These are phyloP conservation scores for Sceloporus tristichus DNA, from an alignment of 2,113 vertebrate species.

Conservation along the genomic window DNA sequence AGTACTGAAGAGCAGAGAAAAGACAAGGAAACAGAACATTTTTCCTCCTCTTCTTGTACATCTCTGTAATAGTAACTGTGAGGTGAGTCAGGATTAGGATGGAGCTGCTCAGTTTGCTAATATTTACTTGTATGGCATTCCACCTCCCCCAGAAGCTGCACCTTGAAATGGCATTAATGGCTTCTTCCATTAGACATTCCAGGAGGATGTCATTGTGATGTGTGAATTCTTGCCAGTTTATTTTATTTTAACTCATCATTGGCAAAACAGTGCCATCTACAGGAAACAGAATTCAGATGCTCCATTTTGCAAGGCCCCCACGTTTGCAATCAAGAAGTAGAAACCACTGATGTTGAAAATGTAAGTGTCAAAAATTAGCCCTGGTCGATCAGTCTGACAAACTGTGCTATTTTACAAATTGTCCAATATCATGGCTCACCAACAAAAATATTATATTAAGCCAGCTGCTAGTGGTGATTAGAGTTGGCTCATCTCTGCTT, in stretches of 20 bases:
- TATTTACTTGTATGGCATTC: conserved; percentile 62
- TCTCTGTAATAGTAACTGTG: not conserved
- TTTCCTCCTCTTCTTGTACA: not conserved
- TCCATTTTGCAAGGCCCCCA: conserved; percentile 6
- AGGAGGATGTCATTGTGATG: conserved; percentile 42
- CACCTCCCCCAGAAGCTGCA: conserved; percentile 45
- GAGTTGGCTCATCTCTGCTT: conserved; percentile 26
- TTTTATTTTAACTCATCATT: conserved; percentile 50
- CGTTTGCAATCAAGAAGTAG: conserved; percentile 47
- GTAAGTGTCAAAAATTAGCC: conserved; percentile 63
- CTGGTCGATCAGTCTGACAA: conserved; percentile 64
- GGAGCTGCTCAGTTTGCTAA: conserved; percentile 67
- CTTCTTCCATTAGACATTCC: conserved; percentile 65
- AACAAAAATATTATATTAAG: conserved; percentile 58
- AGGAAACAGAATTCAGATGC: conserved; percentile 58
- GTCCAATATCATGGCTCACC: conserved; percentile 52
- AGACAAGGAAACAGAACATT: not conserved
- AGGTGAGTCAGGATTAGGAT: conserved; percentile 38
- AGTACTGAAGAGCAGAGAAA: not conserved
- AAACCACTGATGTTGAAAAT: conserved; percentile 65
- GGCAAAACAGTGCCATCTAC: conserved; percentile 83
- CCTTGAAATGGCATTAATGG: conserved; percentile 64
- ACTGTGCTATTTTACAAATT: conserved; percentile 65
- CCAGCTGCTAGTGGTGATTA: conserved; percentile 33
- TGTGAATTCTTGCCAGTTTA: not conserved